Evolutionary conservation across 2,797 vertebrate genomes (phyloP).

Genomic region (Epinephelus malabaricus): DNA sequence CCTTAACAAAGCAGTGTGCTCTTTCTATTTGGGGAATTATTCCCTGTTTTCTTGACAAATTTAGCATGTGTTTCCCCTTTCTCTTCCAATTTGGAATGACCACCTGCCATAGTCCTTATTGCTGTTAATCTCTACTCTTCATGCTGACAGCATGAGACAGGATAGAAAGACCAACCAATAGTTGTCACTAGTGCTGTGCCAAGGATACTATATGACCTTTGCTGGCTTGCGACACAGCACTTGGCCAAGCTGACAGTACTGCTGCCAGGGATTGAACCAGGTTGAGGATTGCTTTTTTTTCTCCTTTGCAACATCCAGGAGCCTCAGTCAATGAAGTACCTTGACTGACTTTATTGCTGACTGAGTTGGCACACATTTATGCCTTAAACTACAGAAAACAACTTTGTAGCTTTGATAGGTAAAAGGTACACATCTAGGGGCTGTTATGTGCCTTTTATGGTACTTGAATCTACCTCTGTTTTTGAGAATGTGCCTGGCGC

Average conservation of each 20-base stretch:
- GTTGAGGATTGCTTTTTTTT: conserved; percentile 10
- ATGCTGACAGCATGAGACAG: conserved; percentile 14
- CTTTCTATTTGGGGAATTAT: background rate
- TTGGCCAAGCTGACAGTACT: conserved; percentile 34
- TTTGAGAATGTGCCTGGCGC: background rate
- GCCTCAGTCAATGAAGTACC: conserved; percentile 16
- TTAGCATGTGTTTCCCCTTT: background rate
- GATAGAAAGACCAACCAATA: conserved; percentile 19
- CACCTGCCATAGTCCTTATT: background rate
- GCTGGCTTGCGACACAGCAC: conserved; percentile 19
- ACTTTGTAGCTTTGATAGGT: background rate
- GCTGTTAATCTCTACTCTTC: conserved; percentile 20
- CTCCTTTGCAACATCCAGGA: conserved; percentile 1
- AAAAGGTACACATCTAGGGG: background rate
- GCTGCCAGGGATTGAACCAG: conserved; percentile 41
- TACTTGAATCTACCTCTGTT: background rate
- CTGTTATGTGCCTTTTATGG: background rate
- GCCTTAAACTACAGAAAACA: background rate
- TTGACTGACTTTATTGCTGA: conserved; percentile 20
- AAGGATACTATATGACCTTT: conserved; percentile 44
- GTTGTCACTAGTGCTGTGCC: conserved; percentile 14
- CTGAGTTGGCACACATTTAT: background rate
- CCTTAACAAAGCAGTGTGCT: background rate
- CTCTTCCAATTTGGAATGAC: conserved; percentile 12
- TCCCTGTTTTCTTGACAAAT: background rate